Evolutionary conservation across 2,113 vertebrate genomes (phyloP), one percentile per base, ranked within the genome.

Genomic region (Ancistrus triradiatus): DNA sequence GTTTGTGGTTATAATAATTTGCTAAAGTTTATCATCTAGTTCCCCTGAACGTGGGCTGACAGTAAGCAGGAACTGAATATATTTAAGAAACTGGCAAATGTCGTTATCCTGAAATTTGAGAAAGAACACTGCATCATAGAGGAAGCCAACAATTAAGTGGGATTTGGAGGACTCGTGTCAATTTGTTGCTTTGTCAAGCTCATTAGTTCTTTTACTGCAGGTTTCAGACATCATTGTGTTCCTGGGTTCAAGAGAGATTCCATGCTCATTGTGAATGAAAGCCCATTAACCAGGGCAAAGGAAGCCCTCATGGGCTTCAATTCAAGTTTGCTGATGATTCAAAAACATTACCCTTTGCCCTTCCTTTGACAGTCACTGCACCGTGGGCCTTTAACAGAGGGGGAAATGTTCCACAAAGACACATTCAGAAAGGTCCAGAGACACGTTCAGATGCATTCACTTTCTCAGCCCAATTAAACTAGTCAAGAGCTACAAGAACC

Each of bases 221-320:
- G 11, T 46, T 14, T 25, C 17, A 6, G 47, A 28, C 8, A 42
- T 48, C 44, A 52, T 61, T 71, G 62, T 66, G 53, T 48, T 14
- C 46, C 22, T 22, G 31, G n/a, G 49, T 52, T 70, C 58, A 59
- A 74, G 70, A 59, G 68, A 35, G 48, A 43, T 67, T 70, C 70
- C 68, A 67, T 66, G 38, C 60, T 53, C 35, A 22, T 37, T 24
- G 22, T 48, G n/a, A 73, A 68, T 53, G 42, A 58, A 68, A 53
- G 47, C 24, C 59, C 19, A 55, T 31, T 68, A 59, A 53, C 38
- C 2, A 63, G 51, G 35, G 22, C 22, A 28, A 59, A 68, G 42
- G 46, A 47, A 68, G 40, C 55, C 18, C 38, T 65, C 13, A 15
- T 31, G n/a, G 46, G 19, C 62, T 66, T 56, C 17, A 28, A 56